These are phyloP conservation scores for Grammomys surdaster DNA, from an alignment of 2,113 vertebrate genomes.

Conservation along the genomic window DNA sequence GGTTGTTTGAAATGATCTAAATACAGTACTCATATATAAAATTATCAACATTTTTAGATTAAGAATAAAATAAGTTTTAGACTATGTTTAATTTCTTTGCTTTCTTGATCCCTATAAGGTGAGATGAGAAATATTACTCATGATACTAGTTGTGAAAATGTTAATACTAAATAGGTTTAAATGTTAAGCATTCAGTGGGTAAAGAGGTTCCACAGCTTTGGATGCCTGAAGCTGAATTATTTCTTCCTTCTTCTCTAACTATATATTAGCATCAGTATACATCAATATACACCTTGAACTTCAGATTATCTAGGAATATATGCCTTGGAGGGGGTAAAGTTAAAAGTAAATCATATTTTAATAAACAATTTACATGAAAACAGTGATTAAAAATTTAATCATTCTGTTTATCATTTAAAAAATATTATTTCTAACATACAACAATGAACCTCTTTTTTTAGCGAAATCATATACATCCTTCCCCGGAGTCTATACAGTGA, in stretches of 20 bases:
- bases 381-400: neutral
- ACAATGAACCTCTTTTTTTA: neutral
- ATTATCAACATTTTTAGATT: neutral
- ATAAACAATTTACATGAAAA: neutral
- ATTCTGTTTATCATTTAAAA: neutral
- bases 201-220: neutral
- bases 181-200: neutral
- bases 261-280: neutral
- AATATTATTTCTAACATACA: neutral
- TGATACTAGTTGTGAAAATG: neutral
- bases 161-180: neutral
- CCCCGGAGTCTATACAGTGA: neutral
- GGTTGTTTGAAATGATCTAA: neutral
- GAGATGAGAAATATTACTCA: neutral
- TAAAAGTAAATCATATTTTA: neutral
- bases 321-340: neutral
- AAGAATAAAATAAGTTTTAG: neutral
- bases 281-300: neutral
- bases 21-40: neutral
- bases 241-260: neutral
- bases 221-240: neutral
- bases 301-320: slow-evolving; percentile 11
- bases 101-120: neutral
- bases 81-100: neutral
- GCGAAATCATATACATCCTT: neutral